Evolutionary conservation across 2,888 invertebrate genomes (phyloP).

Genomic region (Caradrina kadenii): DNA sequence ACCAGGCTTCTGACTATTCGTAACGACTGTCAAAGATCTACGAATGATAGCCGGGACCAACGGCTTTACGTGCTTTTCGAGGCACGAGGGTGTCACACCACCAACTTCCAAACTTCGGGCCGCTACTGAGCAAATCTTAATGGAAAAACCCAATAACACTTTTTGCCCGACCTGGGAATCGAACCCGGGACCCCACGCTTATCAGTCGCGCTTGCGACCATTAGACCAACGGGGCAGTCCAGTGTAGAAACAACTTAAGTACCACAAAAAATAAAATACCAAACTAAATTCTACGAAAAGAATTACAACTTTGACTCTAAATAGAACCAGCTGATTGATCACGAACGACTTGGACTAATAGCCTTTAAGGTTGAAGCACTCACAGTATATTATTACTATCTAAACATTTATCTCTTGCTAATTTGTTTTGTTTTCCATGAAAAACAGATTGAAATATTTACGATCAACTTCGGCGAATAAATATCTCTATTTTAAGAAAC

Average conservation of each 20-base stretch:
- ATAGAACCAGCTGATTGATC: constrained; percentile 25
- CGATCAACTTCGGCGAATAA: constrained; percentile 3
- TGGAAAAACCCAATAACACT: no score
- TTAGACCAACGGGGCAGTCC: no score
- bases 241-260: not conserved
- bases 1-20: no score
- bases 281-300: constrained; percentile 1
- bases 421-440: constrained; percentile 34
- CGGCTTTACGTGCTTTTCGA: no score
- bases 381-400: constrained; percentile 35
- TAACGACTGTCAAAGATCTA: no score
- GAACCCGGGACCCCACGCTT: no score
- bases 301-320: constrained; percentile 19
- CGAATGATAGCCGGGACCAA: no score
- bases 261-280: not conserved
- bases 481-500: not conserved
- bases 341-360: constrained; percentile 27
- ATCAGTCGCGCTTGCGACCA: no score
- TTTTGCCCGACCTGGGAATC: no score
- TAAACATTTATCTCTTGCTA: constrained; percentile 39
- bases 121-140: no score
- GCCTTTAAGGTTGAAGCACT: constrained; percentile 33
- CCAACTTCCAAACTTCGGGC: no score
- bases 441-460: constrained; percentile 17
- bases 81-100: no score